Conservation (phyloP, 2,113 vertebrate species). For the Clinocottus analis region DNA sequence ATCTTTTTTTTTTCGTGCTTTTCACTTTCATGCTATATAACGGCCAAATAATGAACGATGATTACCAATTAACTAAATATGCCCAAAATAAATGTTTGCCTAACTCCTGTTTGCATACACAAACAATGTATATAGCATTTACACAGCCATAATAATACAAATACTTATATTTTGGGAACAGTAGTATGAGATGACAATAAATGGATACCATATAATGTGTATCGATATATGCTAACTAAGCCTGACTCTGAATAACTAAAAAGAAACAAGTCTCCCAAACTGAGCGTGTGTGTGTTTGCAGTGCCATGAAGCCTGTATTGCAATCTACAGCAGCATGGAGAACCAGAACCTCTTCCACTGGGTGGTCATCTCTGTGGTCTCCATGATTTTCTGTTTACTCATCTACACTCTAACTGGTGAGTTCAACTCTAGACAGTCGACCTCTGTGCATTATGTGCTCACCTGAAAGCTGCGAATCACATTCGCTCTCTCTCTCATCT, state of each 20-base stretch:
- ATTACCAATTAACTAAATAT: neutral
- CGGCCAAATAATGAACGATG: neutral
- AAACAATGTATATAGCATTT: neutral
- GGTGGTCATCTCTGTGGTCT: slow-evolving; percentile 87
- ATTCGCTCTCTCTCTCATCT: neutral
- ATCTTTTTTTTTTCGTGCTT: neutral
- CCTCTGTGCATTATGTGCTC: neutral
- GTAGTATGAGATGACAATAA: neutral
- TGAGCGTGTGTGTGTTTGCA: slow-evolving; percentile 69
- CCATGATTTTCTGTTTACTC: slow-evolving; percentile 93
- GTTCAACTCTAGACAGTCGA: neutral
- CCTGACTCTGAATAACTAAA: neutral
- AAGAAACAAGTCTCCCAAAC: neutral
- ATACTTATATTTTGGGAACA: neutral
- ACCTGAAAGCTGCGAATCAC: neutral
- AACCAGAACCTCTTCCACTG: slow-evolving; percentile 89
- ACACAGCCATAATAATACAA: neutral
- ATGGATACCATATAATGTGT: neutral
- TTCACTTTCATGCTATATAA: neutral
- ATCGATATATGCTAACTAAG: neutral
- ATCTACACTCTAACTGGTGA: slow-evolving; percentile 87
- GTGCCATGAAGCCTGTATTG: slow-evolving; percentile 94
- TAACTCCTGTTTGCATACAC: neutral
- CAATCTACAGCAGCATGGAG: slow-evolving; percentile 94
- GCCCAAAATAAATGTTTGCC: neutral